Percentiles rank a stretch among this genome's conserved stretches.
Conservation (phyloP, 2,888 invertebrate species). For the Drosophila kanekoi region DNA sequence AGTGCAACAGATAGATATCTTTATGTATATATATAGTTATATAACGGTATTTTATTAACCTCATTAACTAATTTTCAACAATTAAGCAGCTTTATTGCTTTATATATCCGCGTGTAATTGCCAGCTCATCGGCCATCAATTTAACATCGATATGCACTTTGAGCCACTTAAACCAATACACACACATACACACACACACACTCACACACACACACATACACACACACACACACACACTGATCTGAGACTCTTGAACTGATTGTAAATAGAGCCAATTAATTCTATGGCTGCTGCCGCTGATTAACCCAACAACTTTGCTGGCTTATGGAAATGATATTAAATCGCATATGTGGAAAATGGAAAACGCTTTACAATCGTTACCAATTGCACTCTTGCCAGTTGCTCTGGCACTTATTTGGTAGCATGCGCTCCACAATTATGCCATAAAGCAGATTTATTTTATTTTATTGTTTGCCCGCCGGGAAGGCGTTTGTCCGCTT, state of each 20-base stretch:
- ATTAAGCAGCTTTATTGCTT: slow-evolving; percentile 56
- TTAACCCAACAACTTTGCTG: slow-evolving; percentile 41
- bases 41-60: slow-evolving; percentile 33
- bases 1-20: slow-evolving; percentile 14
- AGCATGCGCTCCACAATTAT: slow-evolving; percentile 43
- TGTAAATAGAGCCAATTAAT: slow-evolving; percentile 69
- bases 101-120: slow-evolving; percentile 52
- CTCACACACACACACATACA: too few species aligned
- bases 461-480: slow-evolving; percentile 42
- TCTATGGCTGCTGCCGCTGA: slow-evolving; percentile 38
- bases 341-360: slow-evolving; percentile 39
- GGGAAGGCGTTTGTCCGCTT: slow-evolving; percentile 1
- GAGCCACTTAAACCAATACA: slow-evolving; percentile 45
- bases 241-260: slow-evolving; percentile 42
- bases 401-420: slow-evolving; percentile 22
- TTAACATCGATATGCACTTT: slow-evolving; percentile 71
- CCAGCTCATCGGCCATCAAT: slow-evolving; percentile 53
- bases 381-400: slow-evolving; percentile 30
- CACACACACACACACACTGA: not conserved
- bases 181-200: slow-evolving; percentile 3
- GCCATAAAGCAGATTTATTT: slow-evolving; percentile 45
- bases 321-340: slow-evolving; percentile 53
- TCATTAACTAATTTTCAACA: slow-evolving; percentile 66
- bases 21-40: slow-evolving; percentile 1
- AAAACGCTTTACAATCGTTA: slow-evolving; percentile 41